These are phyloP conservation scores for Onychostruthus taczanowskii DNA, from an alignment of 2,113 vertebrate species.

Conservation along the genomic window DNA sequence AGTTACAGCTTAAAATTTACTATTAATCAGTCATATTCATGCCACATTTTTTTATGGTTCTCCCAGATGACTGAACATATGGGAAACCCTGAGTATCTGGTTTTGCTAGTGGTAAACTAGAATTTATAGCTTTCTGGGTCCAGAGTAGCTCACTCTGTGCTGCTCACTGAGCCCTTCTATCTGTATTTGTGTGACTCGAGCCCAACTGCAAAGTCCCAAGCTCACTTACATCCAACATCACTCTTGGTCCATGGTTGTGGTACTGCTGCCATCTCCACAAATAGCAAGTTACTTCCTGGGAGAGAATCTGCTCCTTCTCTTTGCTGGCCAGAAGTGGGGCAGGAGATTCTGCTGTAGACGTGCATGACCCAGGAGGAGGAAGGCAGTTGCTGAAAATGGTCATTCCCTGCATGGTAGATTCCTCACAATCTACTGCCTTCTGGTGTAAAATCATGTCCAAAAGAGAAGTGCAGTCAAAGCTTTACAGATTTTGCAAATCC, in stretches of 20 bases:
- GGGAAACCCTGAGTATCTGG: background rate
- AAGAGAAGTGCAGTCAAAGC: background rate
- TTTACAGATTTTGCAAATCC: background rate
- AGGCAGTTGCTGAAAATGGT: background rate
- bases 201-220: background rate
- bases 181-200: accelerated
- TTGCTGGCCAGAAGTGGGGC: background rate
- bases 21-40: background rate
- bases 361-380: background rate
- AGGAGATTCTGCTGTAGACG: background rate
- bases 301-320: background rate
- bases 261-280: background rate
- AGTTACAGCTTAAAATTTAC: background rate
- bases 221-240: background rate
- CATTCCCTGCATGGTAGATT: background rate
- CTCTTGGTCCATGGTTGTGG: background rate
- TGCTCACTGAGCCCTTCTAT: background rate
- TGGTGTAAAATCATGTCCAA: background rate
- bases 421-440: background rate
- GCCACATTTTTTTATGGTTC: background rate
- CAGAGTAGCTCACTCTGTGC: accelerated
- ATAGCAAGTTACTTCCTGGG: background rate
- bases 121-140: background rate
- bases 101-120: background rate
- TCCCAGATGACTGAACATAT: background rate